Conservation (phyloP, 30 jellyfish, hydroid and myxozoan genomes). For the Aurelia aurita complex sp. Pacific region DNA sequence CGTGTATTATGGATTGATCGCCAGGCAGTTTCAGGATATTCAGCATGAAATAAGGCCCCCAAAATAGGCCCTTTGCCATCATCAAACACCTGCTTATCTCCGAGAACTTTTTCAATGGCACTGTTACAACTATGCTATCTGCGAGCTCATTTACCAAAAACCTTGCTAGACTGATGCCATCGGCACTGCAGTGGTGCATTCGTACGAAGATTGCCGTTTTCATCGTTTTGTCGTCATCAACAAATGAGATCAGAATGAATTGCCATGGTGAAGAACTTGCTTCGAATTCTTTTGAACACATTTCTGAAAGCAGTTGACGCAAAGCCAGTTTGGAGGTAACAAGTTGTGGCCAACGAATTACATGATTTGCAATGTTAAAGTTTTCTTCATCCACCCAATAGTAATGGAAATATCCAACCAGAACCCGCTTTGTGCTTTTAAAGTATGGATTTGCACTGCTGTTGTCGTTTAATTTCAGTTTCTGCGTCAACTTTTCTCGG, state of each 20-base stretch:
- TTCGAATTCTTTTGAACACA: constrained; percentile 53
- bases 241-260: constrained; percentile 40
- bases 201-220: constrained; percentile 68
- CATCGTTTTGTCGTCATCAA: constrained; percentile 37
- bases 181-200: constrained; percentile 82
- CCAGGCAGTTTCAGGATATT: constrained; percentile 45
- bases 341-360: constrained; percentile 38
- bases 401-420: constrained; percentile 56
- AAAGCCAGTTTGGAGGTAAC: constrained; percentile 22
- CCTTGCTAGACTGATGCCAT: constrained; percentile 77
- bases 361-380: constrained; percentile 65
- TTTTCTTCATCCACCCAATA: constrained; percentile 69
- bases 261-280: constrained; percentile 81
- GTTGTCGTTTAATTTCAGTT: constrained; percentile 28
- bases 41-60: constrained; percentile 57
- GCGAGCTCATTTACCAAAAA: constrained; percentile 57
- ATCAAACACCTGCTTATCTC: constrained; percentile 49
- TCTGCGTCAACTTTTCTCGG: constrained; percentile 10
- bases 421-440: constrained; percentile 32
- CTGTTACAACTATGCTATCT: constrained; percentile 30
- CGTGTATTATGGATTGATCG: constrained; percentile 59
- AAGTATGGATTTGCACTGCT: constrained; percentile 24
- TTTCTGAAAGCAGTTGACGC: constrained; percentile 37
- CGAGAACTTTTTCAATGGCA: constrained; percentile 67
- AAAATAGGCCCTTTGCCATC: constrained; percentile 60